phyloP scores from a whole-genome alignment of 2,797 vertebrate genomes.

The Kryptopterus vitreolus region DNA sequence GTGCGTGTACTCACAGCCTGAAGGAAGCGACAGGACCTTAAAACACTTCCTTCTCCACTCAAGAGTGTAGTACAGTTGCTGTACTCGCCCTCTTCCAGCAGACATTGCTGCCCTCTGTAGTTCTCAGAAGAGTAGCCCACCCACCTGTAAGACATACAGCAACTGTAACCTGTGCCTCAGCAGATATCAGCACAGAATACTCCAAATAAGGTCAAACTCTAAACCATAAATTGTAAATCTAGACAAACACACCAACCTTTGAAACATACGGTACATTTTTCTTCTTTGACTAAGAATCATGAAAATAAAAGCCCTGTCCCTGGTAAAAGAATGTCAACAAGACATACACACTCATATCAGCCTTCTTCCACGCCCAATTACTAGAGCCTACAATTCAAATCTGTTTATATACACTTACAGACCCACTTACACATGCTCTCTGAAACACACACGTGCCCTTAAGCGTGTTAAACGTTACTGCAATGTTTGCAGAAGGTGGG shows the following conservation, averaged over 20 bases:
- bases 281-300: neutral
- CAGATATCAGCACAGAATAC: neutral
- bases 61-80: constrained; percentile 66
- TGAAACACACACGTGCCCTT: neutral
- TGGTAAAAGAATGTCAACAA: neutral
- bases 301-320: neutral
- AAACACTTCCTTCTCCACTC: constrained; percentile 59
- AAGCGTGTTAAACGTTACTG: constrained; percentile 7
- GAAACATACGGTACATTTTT: neutral
- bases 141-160: constrained; percentile 71
- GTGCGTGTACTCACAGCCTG: constrained; percentile 76
- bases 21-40: constrained; percentile 80
- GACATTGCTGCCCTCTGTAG: constrained; percentile 80
- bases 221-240: constrained; percentile 1
- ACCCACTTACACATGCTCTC: neutral
- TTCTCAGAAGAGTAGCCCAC: constrained; percentile 79
- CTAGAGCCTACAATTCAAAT: neutral
- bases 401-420: constrained; percentile 9
- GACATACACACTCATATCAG: constrained; percentile 28
- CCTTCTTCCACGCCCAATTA: constrained; percentile 20
- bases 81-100: constrained; percentile 83
- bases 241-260: neutral
- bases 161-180: neutral
- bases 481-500: constrained; percentile 46
- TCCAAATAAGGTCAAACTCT: neutral